phyloP scores from a whole-genome alignment of 2,797 vertebrate genomes.

The Fringilla coelebs region DNA sequence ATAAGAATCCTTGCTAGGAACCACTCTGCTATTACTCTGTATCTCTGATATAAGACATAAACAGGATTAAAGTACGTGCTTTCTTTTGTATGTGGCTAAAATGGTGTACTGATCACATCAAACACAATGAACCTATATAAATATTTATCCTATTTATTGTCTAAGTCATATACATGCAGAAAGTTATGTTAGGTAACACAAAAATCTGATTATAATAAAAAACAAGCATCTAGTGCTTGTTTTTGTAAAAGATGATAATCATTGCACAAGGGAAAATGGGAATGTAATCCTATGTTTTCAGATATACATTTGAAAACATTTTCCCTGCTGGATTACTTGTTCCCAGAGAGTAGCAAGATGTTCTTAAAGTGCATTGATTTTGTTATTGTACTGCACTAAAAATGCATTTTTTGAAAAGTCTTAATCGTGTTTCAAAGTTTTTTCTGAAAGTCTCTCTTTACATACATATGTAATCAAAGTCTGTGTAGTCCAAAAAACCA shows the following conservation, averaged over 20 bases:
- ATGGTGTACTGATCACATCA: background rate
- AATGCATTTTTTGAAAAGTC: background rate
- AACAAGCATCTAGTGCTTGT: background rate
- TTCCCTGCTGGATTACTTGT: background rate
- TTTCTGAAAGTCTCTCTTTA: background rate
- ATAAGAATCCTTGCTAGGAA: background rate
- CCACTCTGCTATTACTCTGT: background rate
- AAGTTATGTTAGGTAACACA: background rate
- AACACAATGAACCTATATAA: background rate
- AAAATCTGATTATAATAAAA: background rate
- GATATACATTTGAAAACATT: background rate
- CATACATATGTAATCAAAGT: background rate
- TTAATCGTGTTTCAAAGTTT: background rate
- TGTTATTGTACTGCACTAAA: background rate
- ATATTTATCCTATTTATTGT: background rate
- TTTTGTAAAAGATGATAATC: background rate
- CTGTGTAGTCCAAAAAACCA: background rate
- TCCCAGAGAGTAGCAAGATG: background rate
- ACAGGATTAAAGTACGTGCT: background rate
- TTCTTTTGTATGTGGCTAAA: background rate
- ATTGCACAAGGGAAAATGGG: accelerated
- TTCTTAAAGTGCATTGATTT: background rate
- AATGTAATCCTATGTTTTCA: background rate
- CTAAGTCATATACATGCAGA: background rate
- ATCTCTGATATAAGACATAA: background rate